Percentiles rank a stretch among this genome's conserved stretches.
phyloP scores from a whole-genome alignment of 1,140 invertebrate species.

The Apis mellifera region Amel_HAv3.1 CM009935.2:13364001-13364500 shows the following conservation, averaged over 20 bases:
- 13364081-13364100: too few relatives aligned
- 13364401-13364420: not conserved
- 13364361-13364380: not conserved
- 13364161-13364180: not conserved
- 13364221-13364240: not conserved
- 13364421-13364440: not conserved
- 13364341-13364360: too few relatives aligned
- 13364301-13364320: too few relatives aligned
- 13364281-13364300: not conserved
- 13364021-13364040: not conserved
- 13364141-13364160: not conserved
- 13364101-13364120: not conserved
- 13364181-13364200: not conserved
- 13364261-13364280: not conserved
- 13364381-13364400: not conserved
- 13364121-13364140: not conserved
- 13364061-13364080: not conserved
- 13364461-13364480: not conserved
- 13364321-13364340: too few relatives aligned
- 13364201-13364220: not conserved
- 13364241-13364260: not conserved
- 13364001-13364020: too few relatives aligned
- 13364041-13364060: not conserved
- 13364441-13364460: constrained; percentile 5
- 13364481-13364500: not conserved